Evolutionary conservation across 2,888 invertebrate species (phyloP).

Genomic region (Autographa pulchrina): DNA sequence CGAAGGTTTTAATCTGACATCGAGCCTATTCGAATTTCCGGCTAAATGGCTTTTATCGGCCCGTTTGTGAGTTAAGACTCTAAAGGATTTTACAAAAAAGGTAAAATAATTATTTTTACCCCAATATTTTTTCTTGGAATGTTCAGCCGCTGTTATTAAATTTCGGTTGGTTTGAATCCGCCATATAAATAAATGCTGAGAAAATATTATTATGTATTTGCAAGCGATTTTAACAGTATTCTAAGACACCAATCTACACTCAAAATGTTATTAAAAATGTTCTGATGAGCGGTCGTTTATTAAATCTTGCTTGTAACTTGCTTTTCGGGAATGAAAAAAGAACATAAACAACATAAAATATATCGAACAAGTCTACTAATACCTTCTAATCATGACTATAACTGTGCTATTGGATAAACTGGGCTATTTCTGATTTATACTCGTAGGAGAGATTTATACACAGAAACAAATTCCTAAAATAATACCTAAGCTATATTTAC

Average conservation of each 20-base stretch:
- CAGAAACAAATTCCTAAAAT: not conserved
- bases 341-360: too few species aligned
- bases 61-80: slow-evolving; percentile 48
- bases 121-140: slow-evolving; percentile 4
- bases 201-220: not conserved
- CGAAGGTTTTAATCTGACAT: slow-evolving; percentile 65
- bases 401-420: not conserved
- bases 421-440: not conserved
- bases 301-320: not conserved
- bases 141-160: not conserved
- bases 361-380: not conserved
- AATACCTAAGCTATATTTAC: not conserved
- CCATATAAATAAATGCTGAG: not conserved
- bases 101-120: not conserved
- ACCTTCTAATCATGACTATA: not conserved
- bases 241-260: too few species aligned
- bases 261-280: not conserved
- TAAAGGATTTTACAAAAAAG: slow-evolving; percentile 32
- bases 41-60: slow-evolving; percentile 65
- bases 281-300: not conserved
- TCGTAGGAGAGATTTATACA: not conserved
- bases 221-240: not conserved
- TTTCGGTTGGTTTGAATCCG: not conserved
- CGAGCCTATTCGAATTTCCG: slow-evolving; percentile 72
- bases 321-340: too few species aligned